Conservation (phyloP, 2,113 vertebrate species). For the Sebastes fasciatus region DNA sequence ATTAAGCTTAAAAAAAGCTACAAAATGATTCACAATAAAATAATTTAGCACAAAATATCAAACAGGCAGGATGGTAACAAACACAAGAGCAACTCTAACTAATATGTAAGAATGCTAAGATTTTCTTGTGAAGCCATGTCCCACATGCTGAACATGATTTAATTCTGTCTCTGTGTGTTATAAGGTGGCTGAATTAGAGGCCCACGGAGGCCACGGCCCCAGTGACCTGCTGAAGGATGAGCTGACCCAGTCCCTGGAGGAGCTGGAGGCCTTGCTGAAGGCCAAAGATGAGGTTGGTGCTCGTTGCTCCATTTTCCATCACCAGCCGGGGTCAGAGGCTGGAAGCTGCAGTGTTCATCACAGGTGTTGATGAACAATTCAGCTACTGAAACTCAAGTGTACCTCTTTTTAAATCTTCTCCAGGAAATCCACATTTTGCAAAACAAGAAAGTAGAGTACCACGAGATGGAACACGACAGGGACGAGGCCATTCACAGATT, state of each 20-base stretch:
- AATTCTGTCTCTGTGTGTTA: neutral
- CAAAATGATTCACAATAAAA: neutral
- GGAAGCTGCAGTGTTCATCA: neutral
- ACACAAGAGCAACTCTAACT: too few species aligned
- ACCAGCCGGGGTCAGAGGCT: neutral
- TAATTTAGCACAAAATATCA: neutral
- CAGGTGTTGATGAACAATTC: neutral
- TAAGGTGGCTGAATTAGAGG: constrained; percentile 92
- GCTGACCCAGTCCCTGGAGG: constrained; percentile 88
- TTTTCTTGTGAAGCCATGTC: neutral
- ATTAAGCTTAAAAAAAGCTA: too few species aligned
- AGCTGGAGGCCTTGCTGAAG: constrained; percentile 92
- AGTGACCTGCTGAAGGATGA: constrained; percentile 88
- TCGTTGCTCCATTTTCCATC: neutral
- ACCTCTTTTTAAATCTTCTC: constrained; percentile 21
- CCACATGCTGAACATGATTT: neutral
- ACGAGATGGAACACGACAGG: constrained; percentile 86
- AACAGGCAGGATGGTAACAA: neutral
- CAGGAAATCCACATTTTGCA: constrained; percentile 95
- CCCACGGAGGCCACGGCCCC: constrained; percentile 83
- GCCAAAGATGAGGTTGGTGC: constrained; percentile 92
- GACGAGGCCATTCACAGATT: constrained; percentile 91
- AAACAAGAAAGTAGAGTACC: constrained; percentile 86
- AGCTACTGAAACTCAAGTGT: neutral
- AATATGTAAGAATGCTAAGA: neutral